Conservation (phyloP, 2,888 invertebrate species). For the Seira musarum region DNA sequence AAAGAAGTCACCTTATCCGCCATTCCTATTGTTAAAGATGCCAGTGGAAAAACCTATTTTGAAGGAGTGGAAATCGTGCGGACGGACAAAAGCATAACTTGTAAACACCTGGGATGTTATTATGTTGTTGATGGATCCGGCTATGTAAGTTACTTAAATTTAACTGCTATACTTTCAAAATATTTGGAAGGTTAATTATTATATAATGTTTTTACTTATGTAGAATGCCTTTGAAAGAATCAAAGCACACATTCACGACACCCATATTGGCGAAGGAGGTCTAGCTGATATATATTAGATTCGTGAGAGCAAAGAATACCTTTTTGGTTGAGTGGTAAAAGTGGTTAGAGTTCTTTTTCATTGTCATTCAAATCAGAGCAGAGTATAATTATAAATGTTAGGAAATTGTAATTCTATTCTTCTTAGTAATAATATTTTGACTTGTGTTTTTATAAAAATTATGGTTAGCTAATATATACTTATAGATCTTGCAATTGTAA, state of each 20-base stretch:
- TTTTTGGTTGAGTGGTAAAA: too few species aligned
- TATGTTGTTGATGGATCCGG: conserved; percentile 23
- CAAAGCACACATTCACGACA: conserved; percentile 55
- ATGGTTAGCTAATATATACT: too few species aligned
- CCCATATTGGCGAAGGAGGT: conserved; percentile 43
- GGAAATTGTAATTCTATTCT: too few species aligned
- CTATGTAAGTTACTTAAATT: conserved; percentile 3
- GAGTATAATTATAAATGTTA: too few species aligned
- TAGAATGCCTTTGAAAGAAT: conserved; percentile 52
- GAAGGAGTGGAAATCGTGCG: conserved; percentile 55
- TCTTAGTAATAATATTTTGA: too few species aligned
- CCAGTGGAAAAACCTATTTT: conserved; percentile 56
- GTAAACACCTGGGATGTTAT: conserved; percentile 48
- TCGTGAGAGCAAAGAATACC: background rate
- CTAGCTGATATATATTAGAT: conserved; percentile 50
- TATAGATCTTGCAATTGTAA: too few species aligned
- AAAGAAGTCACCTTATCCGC: conserved; percentile 54
- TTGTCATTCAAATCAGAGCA: too few species aligned
- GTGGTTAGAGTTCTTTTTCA: too few species aligned
- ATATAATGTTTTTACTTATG: background rate
- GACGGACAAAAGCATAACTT: conserved; percentile 57
- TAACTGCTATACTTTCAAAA: background rate
- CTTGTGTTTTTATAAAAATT: too few species aligned
- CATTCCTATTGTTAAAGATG: conserved; percentile 56
- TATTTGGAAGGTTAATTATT: background rate